Percentiles rank a stretch among this genome's conserved stretches.
Conservation (phyloP, 92 coral and sea anemone species). For the Blastomussa wellsi region DNA sequence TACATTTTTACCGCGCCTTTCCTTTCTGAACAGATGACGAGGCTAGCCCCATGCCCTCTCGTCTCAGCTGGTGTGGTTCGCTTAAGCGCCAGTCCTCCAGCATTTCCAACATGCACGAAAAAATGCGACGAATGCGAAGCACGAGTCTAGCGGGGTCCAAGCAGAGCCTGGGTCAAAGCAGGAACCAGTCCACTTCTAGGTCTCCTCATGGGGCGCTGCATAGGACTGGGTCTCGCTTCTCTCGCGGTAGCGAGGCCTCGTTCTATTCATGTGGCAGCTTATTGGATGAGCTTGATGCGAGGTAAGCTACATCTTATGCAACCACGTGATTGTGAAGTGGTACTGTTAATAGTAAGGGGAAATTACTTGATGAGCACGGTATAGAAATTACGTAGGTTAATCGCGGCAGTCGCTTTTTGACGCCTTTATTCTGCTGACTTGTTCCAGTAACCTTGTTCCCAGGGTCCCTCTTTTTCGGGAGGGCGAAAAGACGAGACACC, state of each 20-base stretch:
- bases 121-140: slow-evolving; percentile 60
- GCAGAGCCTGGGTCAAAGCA: slow-evolving; percentile 57
- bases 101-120: slow-evolving; percentile 65
- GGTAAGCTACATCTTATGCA: slow-evolving; percentile 35
- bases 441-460: too few relatives aligned
- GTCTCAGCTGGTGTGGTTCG: slow-evolving; percentile 68
- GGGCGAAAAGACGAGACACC: too few relatives aligned
- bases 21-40: slow-evolving; percentile 13
- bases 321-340: background rate
- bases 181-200: slow-evolving; percentile 47
- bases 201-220: slow-evolving; percentile 38
- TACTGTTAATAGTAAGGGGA: too few relatives aligned
- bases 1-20: background rate
- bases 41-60: slow-evolving; percentile 33
- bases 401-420: too few relatives aligned
- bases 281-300: slow-evolving; percentile 70
- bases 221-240: slow-evolving; percentile 69
- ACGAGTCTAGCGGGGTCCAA: slow-evolving; percentile 72
- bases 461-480: too few relatives aligned
- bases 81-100: slow-evolving; percentile 65
- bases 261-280: slow-evolving; percentile 98
- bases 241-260: slow-evolving; percentile 82
- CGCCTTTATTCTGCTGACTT: too few relatives aligned
- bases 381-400: too few relatives aligned
- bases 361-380: too few relatives aligned